These are phyloP conservation scores for Lycophotia porphyrea DNA, from an alignment of 2,888 invertebrate species.

Conservation along the genomic window DNA sequence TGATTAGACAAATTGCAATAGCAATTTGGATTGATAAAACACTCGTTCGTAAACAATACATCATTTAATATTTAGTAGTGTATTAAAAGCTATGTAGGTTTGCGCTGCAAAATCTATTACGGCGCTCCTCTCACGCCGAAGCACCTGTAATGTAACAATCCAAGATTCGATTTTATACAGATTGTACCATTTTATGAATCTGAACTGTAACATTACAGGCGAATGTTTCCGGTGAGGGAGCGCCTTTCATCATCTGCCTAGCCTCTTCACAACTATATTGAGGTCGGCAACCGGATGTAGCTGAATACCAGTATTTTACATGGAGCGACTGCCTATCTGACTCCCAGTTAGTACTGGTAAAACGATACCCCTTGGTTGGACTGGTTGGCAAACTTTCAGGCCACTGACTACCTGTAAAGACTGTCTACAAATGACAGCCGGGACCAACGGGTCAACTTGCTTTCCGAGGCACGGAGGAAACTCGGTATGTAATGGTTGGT, in stretches of 20 bases:
- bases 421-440: not conserved
- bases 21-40: too few relatives aligned
- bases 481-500: not conserved
- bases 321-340: too few relatives aligned
- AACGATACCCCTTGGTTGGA: not conserved
- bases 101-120: not conserved
- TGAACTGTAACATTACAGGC: not conserved
- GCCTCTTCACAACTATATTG: not conserved
- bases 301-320: not conserved
- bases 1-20: too few relatives aligned
- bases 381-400: not conserved
- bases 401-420: too few relatives aligned
- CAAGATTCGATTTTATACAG: not conserved
- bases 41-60: not conserved
- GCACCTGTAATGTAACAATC: not conserved
- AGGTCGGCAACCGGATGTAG: not conserved
- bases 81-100: not conserved
- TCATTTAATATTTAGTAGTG: not conserved
- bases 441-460: not conserved
- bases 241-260: not conserved
- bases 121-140: not conserved
- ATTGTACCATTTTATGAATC: not conserved
- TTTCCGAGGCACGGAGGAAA: too few relatives aligned
- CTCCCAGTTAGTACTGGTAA: not conserved
- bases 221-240: not conserved